These are phyloP conservation scores for Diorhabda elongata DNA, from an alignment of 1,140 invertebrate genomes.

Conservation along the genomic window DNA sequence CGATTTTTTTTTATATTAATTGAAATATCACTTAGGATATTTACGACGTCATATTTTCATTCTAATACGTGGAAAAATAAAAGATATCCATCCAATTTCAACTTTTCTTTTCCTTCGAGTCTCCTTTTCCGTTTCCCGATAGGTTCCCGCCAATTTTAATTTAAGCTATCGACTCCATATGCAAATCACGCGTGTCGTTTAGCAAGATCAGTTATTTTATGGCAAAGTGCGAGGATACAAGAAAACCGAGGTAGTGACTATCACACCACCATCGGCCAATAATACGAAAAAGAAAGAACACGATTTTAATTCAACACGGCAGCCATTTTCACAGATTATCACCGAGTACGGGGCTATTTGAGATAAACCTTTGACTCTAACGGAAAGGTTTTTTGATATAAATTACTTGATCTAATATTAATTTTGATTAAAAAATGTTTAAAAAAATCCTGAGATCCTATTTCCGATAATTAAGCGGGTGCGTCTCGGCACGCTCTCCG, in stretches of 20 bases:
- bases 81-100: not conserved
- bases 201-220: slow-evolving; percentile 43
- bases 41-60: not conserved
- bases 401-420: too few species aligned
- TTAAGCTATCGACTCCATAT: slow-evolving; percentile 38
- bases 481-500: too few species aligned
- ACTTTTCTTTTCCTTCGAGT: not conserved
- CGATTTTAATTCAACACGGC: too few species aligned
- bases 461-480: too few species aligned
- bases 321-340: too few species aligned
- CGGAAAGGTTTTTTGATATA: too few species aligned
- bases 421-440: too few species aligned
- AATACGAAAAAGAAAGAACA: too few species aligned
- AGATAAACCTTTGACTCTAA: too few species aligned
- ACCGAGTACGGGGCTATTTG: too few species aligned
- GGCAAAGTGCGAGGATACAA: slow-evolving; percentile 33
- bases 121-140: slow-evolving; percentile 1
- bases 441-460: too few species aligned
- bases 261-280: not conserved
- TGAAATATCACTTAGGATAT: not conserved
- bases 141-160: slow-evolving; percentile 29
- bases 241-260: slow-evolving; percentile 18
- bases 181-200: slow-evolving; percentile 45
- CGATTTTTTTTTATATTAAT: too few species aligned
- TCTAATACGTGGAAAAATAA: not conserved